Percentiles rank a stretch among this genome's conserved stretches.
Conservation (phyloP, 1,140 invertebrate species). For the Homarus americanus region DNA sequence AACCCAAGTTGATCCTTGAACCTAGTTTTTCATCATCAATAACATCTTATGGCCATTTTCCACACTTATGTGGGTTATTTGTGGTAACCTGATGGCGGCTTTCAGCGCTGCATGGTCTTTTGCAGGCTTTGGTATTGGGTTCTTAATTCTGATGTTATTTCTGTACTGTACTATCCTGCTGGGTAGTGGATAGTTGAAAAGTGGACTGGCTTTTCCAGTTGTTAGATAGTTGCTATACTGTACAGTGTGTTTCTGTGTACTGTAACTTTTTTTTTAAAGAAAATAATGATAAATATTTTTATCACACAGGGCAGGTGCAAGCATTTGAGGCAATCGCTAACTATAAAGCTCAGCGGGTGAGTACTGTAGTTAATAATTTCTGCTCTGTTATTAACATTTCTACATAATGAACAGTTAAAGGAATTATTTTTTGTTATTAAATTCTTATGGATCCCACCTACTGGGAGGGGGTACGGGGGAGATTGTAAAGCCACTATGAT, state of each 20-base stretch:
- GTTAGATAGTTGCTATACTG: not conserved
- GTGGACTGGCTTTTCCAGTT: not conserved
- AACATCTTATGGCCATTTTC: no score
- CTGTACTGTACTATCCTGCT: not conserved
- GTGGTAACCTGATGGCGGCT: no score
- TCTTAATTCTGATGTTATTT: not conserved
- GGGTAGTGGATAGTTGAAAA: not conserved
- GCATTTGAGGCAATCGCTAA: slow-evolving; percentile 43
- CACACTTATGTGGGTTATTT: no score
- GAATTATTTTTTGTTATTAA: no score
- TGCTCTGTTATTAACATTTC: no score
- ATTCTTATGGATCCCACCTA: no score
- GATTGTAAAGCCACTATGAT: no score
- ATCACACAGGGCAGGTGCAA: slow-evolving; percentile 51
- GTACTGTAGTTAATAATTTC: slow-evolving; percentile 5
- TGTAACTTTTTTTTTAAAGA: not conserved
- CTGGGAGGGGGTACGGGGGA: no score
- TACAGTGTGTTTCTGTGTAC: not conserved
- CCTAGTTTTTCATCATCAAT: no score
- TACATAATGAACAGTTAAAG: not conserved
- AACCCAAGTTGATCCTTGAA: no score
- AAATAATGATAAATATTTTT: not conserved
- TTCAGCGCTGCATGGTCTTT: no score
- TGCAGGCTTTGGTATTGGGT: no score
- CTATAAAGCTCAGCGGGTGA: slow-evolving; percentile 49